These are phyloP conservation scores for Amblyraja radiata DNA, from an alignment of 2,797 vertebrate species.

Conservation along the genomic window DNA sequence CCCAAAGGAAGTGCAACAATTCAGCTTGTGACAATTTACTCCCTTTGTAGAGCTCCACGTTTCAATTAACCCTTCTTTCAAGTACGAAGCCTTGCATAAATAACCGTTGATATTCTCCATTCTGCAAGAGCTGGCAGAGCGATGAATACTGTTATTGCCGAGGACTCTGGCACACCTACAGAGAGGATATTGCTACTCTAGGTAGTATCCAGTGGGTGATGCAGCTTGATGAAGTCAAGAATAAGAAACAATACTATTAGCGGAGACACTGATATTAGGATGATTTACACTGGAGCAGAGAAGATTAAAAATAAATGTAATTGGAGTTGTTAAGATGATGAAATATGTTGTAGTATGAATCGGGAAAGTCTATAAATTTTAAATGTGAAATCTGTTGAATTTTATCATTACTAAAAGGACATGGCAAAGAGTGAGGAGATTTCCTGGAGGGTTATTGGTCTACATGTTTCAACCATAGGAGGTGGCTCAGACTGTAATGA, in stretches of 20 bases:
- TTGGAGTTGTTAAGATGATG: background rate
- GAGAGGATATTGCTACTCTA: background rate
- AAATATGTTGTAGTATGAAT: background rate
- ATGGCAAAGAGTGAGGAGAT: background rate
- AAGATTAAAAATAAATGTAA: background rate
- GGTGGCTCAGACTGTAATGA: background rate
- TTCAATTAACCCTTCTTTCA: constrained; percentile 10
- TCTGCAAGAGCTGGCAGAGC: background rate
- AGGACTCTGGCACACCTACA: background rate
- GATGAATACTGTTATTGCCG: background rate
- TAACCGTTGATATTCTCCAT: background rate
- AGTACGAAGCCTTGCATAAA: background rate
- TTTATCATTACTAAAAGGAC: background rate
- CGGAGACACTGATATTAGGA: background rate
- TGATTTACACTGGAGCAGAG: background rate
- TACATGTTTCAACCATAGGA: background rate
- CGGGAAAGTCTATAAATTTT: background rate
- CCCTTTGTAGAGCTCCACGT: background rate
- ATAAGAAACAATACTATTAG: background rate
- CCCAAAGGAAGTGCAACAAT: background rate
- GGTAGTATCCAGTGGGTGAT: background rate
- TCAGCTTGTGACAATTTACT: constrained; percentile 11
- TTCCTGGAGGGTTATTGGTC: background rate
- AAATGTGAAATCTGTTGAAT: background rate
- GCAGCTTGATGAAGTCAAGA: background rate